Percentiles rank a stretch among this genome's conserved stretches.
Evolutionary conservation across 1,140 invertebrate genomes (phyloP).

Genomic region (Drosophila pallidifrons): DNA sequence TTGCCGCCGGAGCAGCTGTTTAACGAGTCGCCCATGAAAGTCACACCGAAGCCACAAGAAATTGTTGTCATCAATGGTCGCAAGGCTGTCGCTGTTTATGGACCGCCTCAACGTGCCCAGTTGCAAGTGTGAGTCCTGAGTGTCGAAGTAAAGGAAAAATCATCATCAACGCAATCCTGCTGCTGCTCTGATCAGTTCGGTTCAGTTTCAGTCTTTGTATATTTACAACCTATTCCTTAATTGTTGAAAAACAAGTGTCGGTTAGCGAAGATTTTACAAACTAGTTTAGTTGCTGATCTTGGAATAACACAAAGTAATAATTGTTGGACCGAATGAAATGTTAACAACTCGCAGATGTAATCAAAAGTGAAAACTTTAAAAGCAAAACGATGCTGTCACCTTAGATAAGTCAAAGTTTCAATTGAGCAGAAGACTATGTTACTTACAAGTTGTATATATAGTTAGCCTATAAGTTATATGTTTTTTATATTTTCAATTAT

Average conservation of each 20-base stretch:
- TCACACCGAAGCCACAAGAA: constrained; percentile 42
- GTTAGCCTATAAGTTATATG: background rate
- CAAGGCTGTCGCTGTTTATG: constrained; percentile 53
- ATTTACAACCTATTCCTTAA: too few species aligned
- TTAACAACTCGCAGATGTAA: too few species aligned
- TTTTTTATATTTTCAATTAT: background rate
- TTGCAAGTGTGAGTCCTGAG: constrained; percentile 66
- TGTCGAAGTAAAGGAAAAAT: constrained; percentile 18
- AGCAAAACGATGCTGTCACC: too few species aligned
- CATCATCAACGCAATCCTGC: background rate
- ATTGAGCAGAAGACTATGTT: background rate
- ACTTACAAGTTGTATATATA: background rate
- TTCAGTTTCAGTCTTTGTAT: constrained; percentile 13
- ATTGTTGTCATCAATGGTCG: constrained; percentile 61
- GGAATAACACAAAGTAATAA: too few species aligned
- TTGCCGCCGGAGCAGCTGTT: constrained; percentile 43
- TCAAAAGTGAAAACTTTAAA: too few species aligned
- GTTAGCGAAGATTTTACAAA: too few species aligned
- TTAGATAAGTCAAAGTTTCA: too few species aligned
- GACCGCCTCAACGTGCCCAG: constrained; percentile 10
- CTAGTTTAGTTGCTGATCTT: background rate
- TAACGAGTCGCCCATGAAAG: constrained; percentile 14
- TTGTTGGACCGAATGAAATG: too few species aligned
- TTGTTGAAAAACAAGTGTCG: too few species aligned
- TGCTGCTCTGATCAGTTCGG: constrained; percentile 15